Base-by-base conservation (phyloP, 2,888 invertebrate species). In the Germaria angustata region DNA sequence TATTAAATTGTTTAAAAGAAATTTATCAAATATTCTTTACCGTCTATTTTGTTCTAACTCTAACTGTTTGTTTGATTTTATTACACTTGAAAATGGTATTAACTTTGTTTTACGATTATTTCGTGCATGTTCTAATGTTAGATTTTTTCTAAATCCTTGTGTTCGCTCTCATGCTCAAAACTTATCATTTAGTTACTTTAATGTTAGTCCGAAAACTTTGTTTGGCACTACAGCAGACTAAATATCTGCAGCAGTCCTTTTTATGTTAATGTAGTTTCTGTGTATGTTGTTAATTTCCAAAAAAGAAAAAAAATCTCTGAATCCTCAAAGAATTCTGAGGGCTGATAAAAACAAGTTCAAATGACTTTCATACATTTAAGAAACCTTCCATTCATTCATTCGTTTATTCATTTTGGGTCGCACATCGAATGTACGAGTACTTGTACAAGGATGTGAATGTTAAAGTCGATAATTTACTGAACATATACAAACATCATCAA, bases 381-480 rank as follows among this genome's bases (percentile, higher is more conserved):
- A 28, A 49, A n/a, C 17, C 28, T 15, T 20, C n/a, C 32, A 34
- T 69, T 53, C 39, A 44, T 55, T 39, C 28, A 46, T 57, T 49
- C 32, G 55, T 57, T 66, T 66, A 57, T 39, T 39, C 49, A 41
- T 51, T 51, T 17, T 49, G 17, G 49, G n/a, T 66, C 39, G 39
- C 57, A 79, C 68, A 71, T 66, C 51, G 68, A 76, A 80, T 81
- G 76, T 32, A 51, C n/a, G 11, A 36, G 44, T 13, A 55, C 61
- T 78, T 81, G 76, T 32, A 51, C n/a, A 15, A 36, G 44, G 20
- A 55, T 72, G 61, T 72, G n/a, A 17, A 73, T 84, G 79, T 84
- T 68, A 81, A n/a, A 84, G 81, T 84, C 84, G 84, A 84, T 84
- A 84, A 84, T 84, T 84, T 81, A 84, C 84, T 63, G 57, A 80